Conservation (phyloP, 2,113 vertebrate species). For the Passerina amoena region DNA sequence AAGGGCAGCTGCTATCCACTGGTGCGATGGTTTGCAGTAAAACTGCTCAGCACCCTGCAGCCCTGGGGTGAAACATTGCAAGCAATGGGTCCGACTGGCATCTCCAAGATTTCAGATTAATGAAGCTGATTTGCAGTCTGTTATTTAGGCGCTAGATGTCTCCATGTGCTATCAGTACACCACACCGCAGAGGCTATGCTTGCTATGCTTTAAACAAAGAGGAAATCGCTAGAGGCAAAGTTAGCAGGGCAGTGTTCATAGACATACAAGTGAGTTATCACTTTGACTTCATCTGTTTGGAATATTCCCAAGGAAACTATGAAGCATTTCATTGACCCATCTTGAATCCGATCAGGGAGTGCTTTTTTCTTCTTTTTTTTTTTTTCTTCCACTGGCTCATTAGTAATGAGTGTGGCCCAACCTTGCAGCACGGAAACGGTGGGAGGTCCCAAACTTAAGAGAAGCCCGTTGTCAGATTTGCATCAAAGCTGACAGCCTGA, state of each 20-base stretch:
- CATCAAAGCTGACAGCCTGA: background rate
- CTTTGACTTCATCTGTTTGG: background rate
- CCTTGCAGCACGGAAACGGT: background rate
- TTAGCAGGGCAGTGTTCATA: background rate
- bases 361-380: background rate
- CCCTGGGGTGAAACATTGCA: accelerated
- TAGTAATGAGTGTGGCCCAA: background rate
- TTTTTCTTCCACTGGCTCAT: background rate
- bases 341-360: accelerated
- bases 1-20: accelerated
- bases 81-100: accelerated
- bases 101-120: background rate
- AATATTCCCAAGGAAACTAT: background rate
- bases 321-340: background rate
- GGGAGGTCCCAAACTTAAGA: conserved; percentile 8
- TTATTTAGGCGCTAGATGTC: conserved; percentile 44
- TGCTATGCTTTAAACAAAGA: conserved; percentile 10
- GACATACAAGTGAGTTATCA: background rate
- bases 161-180: background rate
- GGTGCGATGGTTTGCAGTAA: accelerated
- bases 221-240: background rate
- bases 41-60: accelerated
- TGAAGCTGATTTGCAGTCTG: background rate
- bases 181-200: background rate
- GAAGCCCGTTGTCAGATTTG: background rate